Conservation (phyloP, 2,797 vertebrate species). For the Enteromius paludinosus region DNA sequence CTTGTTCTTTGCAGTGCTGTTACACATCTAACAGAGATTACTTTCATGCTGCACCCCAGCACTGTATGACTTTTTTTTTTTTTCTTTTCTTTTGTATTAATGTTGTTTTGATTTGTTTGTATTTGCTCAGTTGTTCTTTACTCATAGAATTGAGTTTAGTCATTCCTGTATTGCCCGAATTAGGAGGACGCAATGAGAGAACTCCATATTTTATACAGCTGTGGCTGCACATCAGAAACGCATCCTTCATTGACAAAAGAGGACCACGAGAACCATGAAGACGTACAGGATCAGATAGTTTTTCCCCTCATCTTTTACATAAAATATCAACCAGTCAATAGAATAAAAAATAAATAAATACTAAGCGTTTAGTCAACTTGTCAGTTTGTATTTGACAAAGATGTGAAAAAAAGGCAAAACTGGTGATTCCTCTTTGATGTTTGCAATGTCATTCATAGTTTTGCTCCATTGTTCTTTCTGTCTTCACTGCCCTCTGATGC, state of each 20-base stretch:
- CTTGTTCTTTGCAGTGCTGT: constrained; percentile 38
- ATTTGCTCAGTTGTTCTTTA: constrained; percentile 18
- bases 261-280: neutral
- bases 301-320: constrained; percentile 6
- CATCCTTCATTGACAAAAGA: neutral
- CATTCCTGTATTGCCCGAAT: constrained; percentile 35
- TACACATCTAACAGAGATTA: constrained; percentile 40
- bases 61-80: constrained; percentile 1
- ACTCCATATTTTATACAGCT: constrained; percentile 13
- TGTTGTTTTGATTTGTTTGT: constrained; percentile 31
- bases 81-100: constrained; percentile 19
- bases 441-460: constrained; percentile 31
- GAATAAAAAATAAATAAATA: neutral
- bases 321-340: constrained; percentile 24
- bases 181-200: neutral
- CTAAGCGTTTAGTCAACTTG: constrained; percentile 36
- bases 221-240: constrained; percentile 11
- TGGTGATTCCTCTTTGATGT: constrained; percentile 32
- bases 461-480: constrained; percentile 35
- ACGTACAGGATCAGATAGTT: neutral
- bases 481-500: constrained; percentile 39
- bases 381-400: constrained; percentile 19
- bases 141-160: constrained; percentile 24
- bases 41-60: constrained; percentile 34
- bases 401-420: constrained; percentile 31